These are phyloP conservation scores for Drosophila kepulauana DNA, from an alignment of 1,140 invertebrate genomes.

Conservation along the genomic window DNA sequence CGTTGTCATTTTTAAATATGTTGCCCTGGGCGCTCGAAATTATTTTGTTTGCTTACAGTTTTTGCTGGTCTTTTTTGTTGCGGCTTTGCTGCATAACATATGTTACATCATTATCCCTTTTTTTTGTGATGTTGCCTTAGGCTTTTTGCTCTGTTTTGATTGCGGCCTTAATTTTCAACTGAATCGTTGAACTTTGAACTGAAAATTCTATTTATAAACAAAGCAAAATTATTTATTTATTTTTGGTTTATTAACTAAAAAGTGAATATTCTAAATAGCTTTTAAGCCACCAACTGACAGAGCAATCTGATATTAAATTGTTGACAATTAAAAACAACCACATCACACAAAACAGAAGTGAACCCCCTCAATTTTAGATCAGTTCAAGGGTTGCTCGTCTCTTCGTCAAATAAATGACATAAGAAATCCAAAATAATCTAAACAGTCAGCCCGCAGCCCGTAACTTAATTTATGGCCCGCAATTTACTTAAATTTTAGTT, in stretches of 20 bases:
- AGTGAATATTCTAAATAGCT: neutral
- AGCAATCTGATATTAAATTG: neutral
- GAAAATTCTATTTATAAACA: neutral
- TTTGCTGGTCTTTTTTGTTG: conserved; percentile 29
- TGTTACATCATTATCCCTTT: conserved; percentile 70
- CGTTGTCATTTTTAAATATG: conserved; percentile 68
- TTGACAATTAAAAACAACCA: conserved; percentile 1
- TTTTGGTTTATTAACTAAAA: neutral
- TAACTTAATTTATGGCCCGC: conserved; percentile 36
- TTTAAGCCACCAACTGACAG: neutral
- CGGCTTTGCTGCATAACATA: conserved; percentile 56
- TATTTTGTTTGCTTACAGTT: conserved; percentile 46
- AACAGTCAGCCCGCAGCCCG: conserved; percentile 7
- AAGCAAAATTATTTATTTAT: neutral
- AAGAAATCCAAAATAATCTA: conserved; percentile 35
- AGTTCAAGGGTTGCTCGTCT: neutral
- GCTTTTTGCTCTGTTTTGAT: conserved; percentile 6
- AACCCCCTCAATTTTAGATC: neutral
- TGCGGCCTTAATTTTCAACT: conserved; percentile 1
- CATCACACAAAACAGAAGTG: neutral
- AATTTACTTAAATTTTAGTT: conserved; percentile 54
- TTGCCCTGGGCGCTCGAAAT: conserved; percentile 55
- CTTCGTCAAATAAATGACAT: conserved; percentile 57
- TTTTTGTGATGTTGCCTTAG: conserved; percentile 15
- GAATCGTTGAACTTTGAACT: conserved; percentile 10